Percentiles rank a stretch among this genome's conserved stretches.
These are phyloP conservation scores for Limenitis camilla DNA, from an alignment of 2,888 invertebrate species.

Conservation along the genomic window DNA sequence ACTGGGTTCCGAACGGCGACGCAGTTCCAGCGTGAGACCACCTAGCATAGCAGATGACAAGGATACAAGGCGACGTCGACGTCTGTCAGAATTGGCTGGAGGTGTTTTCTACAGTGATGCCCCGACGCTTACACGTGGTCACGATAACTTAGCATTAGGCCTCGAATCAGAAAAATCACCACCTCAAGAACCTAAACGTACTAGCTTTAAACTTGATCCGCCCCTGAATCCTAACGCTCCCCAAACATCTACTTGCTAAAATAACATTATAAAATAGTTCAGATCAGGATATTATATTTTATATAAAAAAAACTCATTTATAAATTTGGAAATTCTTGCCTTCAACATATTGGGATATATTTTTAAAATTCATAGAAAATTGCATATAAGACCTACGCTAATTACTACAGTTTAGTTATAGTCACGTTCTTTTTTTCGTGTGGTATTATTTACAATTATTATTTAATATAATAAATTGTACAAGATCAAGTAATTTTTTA, in stretches of 20 bases:
- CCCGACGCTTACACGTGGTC: slow-evolving; percentile 41
- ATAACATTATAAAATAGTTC: neutral
- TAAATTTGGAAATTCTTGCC: too few relatives aligned
- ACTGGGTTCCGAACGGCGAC: slow-evolving; percentile 54
- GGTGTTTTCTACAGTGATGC: slow-evolving; percentile 68
- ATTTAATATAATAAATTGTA: too few relatives aligned
- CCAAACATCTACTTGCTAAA: slow-evolving; percentile 37
- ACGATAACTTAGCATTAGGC: slow-evolving; percentile 57
- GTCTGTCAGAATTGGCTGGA: slow-evolving; percentile 65
- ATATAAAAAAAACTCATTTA: too few relatives aligned
- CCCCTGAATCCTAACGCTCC: slow-evolving; percentile 29
- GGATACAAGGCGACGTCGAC: slow-evolving; percentile 59
- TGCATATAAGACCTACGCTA: too few relatives aligned
- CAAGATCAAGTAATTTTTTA: too few relatives aligned
- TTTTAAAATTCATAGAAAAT: too few relatives aligned
- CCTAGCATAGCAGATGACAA: slow-evolving; percentile 58
- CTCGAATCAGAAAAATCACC: slow-evolving; percentile 54
- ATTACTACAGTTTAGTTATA: too few relatives aligned
- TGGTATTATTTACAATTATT: too few relatives aligned
- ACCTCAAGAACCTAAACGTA: slow-evolving; percentile 38
- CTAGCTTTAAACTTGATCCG: slow-evolving; percentile 40
- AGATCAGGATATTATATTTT: neutral
- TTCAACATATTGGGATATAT: too few relatives aligned
- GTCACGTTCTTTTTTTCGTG: too few relatives aligned
- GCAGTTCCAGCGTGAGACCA: slow-evolving; percentile 64